Percentiles rank a stretch among this genome's conserved stretches.
phyloP scores from a whole-genome alignment of 2,888 invertebrate genomes.

The Hypsopygia costalis region DNA sequence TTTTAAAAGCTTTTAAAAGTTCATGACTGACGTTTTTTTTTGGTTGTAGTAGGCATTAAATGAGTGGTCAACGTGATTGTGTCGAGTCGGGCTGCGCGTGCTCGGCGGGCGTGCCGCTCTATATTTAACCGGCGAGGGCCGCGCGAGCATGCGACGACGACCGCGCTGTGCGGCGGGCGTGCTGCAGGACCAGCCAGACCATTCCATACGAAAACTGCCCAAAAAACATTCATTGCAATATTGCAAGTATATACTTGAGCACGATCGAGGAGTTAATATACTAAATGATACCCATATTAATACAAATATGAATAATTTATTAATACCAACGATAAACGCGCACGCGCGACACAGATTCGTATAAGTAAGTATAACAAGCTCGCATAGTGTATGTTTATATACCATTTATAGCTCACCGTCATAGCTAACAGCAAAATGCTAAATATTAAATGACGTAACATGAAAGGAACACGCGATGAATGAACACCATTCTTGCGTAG shows the following conservation, averaged over 20 bases:
- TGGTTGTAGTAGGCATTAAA: too few species aligned
- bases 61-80: slow-evolving; percentile 65
- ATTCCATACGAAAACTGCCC: slow-evolving; percentile 48
- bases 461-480: slow-evolving; percentile 15
- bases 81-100: slow-evolving; percentile 37
- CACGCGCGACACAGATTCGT: not conserved
- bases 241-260: too few species aligned
- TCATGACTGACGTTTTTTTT: too few species aligned
- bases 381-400: too few species aligned
- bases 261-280: too few species aligned
- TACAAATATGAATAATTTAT: too few species aligned
- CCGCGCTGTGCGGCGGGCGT: slow-evolving; percentile 33
- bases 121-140: slow-evolving; percentile 74
- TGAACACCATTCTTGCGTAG: slow-evolving; percentile 12
- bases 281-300: too few species aligned
- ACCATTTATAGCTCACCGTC: too few species aligned
- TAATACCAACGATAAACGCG: too few species aligned
- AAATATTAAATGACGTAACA: slow-evolving; percentile 15
- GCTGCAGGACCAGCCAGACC: slow-evolving; percentile 44
- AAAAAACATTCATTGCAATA: slow-evolving; percentile 25
- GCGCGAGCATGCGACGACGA: slow-evolving; percentile 40
- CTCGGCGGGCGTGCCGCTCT: slow-evolving; percentile 67
- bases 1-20: too few species aligned
- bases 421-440: slow-evolving; percentile 4
- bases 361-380: not conserved